A percentile compares a stretch with the other conserved stretches of the same genome.
phyloP scores from a whole-genome alignment of 2,113 vertebrate genomes.

The Lepus timidus region DNA sequence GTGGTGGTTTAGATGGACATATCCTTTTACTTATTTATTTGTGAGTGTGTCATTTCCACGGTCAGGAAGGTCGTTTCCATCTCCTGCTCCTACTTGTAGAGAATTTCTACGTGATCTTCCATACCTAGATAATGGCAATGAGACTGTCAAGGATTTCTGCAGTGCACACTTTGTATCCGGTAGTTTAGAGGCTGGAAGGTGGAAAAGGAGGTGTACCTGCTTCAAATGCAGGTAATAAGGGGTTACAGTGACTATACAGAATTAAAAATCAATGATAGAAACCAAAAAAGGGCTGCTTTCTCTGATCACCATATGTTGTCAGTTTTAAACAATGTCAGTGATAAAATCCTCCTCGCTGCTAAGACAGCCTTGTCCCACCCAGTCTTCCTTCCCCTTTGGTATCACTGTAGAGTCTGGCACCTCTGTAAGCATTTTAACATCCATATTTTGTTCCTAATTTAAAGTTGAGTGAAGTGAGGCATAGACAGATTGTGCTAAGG shows the following conservation, averaged over 20 bases:
- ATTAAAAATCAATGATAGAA: background rate
- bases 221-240: background rate
- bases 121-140: background rate
- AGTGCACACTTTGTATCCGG: background rate
- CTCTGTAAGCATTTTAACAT: constrained; percentile 9
- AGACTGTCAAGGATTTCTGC: background rate
- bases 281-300: background rate
- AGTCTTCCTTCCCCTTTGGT: background rate
- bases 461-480: background rate
- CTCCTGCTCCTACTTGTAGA: background rate
- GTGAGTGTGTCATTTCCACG: background rate
- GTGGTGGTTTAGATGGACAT: background rate
- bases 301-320: background rate
- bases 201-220: background rate
- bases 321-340: constrained; percentile 16
- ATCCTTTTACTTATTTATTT: background rate
- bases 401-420: background rate
- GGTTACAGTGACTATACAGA: background rate
- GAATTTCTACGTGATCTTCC: background rate
- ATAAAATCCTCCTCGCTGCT: background rate
- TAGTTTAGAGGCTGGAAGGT: background rate
- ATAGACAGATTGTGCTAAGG: background rate
- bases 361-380: background rate
- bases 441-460: background rate
- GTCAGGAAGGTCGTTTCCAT: background rate